These are phyloP conservation scores for Ursus arctos DNA, from an alignment of 2,113 vertebrate species.

Conservation along the genomic window DNA sequence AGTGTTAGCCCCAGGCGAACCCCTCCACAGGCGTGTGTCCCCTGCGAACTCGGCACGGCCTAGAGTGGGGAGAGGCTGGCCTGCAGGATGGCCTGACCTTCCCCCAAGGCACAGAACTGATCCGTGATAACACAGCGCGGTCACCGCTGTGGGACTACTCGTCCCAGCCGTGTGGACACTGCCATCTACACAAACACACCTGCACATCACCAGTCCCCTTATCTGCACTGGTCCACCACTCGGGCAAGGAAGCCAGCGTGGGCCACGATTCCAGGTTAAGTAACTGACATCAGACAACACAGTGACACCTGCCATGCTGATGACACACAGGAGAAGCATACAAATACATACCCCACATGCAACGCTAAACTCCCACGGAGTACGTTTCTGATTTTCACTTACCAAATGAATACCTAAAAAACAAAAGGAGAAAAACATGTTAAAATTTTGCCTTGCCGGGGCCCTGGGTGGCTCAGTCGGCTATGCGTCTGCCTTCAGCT, in stretches of 20 bases:
- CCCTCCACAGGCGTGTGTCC: background rate
- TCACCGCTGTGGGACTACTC: background rate
- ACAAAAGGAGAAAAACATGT: constrained; percentile 78
- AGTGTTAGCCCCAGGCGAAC: rapidly evolving
- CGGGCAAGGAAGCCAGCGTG: background rate
- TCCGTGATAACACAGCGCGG: too few relatives aligned
- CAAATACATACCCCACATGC: constrained; percentile 83
- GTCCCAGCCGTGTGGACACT: background rate
- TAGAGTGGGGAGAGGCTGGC: background rate
- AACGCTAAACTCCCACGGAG: constrained; percentile 47
- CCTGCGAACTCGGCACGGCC: background rate
- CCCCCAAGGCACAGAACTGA: background rate
- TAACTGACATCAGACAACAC: background rate
- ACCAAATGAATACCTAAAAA: constrained; percentile 93
- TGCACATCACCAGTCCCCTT: background rate
- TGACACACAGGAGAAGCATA: background rate
- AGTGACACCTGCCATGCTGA: rapidly evolving
- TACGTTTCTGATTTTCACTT: constrained; percentile 85
- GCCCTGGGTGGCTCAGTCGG: background rate
- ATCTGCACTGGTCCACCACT: background rate
- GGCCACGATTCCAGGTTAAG: background rate
- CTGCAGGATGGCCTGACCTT: background rate
- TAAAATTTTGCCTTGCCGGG: background rate
- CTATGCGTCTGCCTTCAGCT: background rate
- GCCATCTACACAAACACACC: rapidly evolving